Conservation (phyloP, 2,888 invertebrate species). For the Thymelicus sylvestris region DNA sequence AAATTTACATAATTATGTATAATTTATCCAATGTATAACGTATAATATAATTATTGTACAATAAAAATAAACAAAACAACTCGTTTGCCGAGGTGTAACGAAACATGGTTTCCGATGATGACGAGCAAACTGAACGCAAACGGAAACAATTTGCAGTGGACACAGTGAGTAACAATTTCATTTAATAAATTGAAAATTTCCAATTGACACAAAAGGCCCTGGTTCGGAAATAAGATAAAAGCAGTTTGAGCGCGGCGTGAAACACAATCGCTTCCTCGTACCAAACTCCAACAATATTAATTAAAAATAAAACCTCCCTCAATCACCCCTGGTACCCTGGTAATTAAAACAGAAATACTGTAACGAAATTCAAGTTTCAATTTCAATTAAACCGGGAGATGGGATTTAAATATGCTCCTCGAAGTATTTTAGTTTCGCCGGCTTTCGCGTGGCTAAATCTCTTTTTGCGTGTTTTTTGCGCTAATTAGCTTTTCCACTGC, state of each 20-base stretch:
- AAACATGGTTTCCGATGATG: neutral
- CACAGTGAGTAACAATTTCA: constrained; percentile 19
- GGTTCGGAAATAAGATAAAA: constrained; percentile 52
- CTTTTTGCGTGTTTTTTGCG: constrained; percentile 30
- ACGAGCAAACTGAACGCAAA: constrained; percentile 11
- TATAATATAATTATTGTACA: too few relatives aligned
- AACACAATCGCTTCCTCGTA: constrained; percentile 51
- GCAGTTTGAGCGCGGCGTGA: constrained; percentile 51
- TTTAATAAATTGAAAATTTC: constrained; percentile 43
- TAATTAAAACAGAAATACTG: constrained; percentile 68
- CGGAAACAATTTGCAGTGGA: constrained; percentile 24
- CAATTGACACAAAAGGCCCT: constrained; percentile 43
- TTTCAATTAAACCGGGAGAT: constrained; percentile 54
- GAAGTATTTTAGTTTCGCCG: constrained; percentile 37
- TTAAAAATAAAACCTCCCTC: constrained; percentile 67
- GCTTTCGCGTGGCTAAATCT: constrained; percentile 22
- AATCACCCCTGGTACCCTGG: constrained; percentile 54
- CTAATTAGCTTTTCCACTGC: constrained; percentile 39
- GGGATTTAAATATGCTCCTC: constrained; percentile 45
- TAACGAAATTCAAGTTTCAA: constrained; percentile 61
- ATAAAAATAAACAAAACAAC: neutral
- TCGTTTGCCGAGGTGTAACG: neutral
- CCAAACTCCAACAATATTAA: constrained; percentile 61
- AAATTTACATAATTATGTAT: too few relatives aligned
- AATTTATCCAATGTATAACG: too few relatives aligned